A percentile compares a stretch with the other conserved stretches of the same genome.
Evolutionary conservation across 2,113 vertebrate species (phyloP).

Genomic region (Dryoscopus gambensis): DNA sequence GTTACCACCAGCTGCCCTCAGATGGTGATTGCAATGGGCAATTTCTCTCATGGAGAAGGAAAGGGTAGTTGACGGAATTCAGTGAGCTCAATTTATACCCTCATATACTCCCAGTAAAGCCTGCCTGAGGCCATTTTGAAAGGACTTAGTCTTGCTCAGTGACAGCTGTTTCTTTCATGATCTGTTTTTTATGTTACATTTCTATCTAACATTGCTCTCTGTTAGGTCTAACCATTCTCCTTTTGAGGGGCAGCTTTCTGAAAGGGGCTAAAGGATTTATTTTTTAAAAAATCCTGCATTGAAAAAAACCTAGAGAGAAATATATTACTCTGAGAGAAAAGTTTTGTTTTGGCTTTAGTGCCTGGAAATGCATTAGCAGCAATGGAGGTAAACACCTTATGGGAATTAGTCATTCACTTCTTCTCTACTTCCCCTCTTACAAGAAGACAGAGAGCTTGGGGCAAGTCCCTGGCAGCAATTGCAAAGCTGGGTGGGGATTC

Average conservation of each 20-base stretch:
- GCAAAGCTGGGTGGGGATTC: slow-evolving; percentile 9
- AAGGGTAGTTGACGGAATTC: neutral
- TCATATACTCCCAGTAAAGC: neutral
- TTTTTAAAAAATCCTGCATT: neutral
- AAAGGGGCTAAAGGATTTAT: neutral
- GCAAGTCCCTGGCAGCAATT: slow-evolving; percentile 20
- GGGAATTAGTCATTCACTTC: neutral
- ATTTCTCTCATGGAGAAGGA: neutral
- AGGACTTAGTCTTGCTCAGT: neutral
- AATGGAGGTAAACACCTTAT: neutral
- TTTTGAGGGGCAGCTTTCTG: neutral
- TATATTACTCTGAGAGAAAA: neutral
- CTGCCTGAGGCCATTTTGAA: neutral
- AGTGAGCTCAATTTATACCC: neutral
- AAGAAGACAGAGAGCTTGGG: neutral
- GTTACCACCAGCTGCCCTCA: neutral
- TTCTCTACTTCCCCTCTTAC: neutral
- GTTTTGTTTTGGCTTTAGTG: neutral
- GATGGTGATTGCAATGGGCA: neutral
- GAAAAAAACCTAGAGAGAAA: neutral
- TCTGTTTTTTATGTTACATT: neutral
- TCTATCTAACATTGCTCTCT: neutral
- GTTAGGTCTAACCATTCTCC: neutral
- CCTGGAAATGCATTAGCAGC: neutral
- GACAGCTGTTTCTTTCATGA: slow-evolving; percentile 25